Percentiles rank a stretch among this genome's conserved stretches.
Evolutionary conservation across 2,888 invertebrate genomes (phyloP).

Genomic region (Antheraea assamensis): DNA sequence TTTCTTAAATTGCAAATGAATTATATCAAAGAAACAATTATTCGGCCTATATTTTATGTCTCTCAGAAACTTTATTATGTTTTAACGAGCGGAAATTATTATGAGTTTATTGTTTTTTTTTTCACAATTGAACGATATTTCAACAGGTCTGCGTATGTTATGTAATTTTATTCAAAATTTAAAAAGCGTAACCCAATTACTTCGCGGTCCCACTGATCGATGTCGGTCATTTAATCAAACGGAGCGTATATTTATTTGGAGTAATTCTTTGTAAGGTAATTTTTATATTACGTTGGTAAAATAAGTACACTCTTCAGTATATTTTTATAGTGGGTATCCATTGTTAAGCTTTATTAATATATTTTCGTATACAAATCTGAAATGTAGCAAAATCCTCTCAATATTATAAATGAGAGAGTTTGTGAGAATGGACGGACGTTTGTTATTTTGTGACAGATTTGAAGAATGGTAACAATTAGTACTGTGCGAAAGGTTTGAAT

Average conservation of each 20-base stretch:
- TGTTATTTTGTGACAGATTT: no score
- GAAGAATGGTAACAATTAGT: no score
- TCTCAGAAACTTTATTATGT: neutral
- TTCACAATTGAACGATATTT: slow-evolving; percentile 1
- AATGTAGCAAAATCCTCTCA: neutral
- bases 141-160: neutral
- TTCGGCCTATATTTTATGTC: neutral
- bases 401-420: neutral
- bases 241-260: slow-evolving; percentile 12
- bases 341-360: neutral
- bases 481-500: no score
- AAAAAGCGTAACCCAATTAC: slow-evolving; percentile 4
- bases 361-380: neutral
- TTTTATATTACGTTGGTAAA: neutral
- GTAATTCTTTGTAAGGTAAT: neutral
- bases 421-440: no score
- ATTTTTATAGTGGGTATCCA: neutral
- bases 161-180: slow-evolving; percentile 4
- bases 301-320: neutral
- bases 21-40: neutral
- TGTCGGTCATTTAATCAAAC: slow-evolving; percentile 6
- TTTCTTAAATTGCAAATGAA: neutral
- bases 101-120: neutral
- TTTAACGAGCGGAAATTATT: neutral
- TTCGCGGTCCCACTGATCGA: slow-evolving; percentile 3